A percentile compares a stretch with the other conserved stretches of the same genome.
These are phyloP conservation scores for Nansenia antarctica DNA, from an alignment of 2,113 vertebrate genomes.

Conservation along the genomic window DNA sequence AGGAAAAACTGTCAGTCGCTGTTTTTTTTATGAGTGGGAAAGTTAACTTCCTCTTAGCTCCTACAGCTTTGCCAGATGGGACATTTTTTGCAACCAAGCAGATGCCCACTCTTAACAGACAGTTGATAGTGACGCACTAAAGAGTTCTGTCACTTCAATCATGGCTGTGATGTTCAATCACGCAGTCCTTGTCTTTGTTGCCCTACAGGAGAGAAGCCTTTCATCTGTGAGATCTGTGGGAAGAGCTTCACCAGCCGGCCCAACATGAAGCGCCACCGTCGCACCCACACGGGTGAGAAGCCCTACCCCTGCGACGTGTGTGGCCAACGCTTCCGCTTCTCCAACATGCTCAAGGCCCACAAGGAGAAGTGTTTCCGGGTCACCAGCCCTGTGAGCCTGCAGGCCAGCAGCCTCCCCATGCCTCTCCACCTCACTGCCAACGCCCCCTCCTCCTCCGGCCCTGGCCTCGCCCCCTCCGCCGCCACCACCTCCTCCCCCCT, in stretches of 20 bases:
- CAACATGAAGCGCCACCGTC: constrained; percentile 96
- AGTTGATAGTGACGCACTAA: background rate
- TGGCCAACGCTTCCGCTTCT: constrained; percentile 96
- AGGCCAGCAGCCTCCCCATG: constrained; percentile 75
- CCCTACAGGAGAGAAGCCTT: constrained; percentile 92
- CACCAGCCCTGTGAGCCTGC: constrained; percentile 87
- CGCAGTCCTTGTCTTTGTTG: background rate
- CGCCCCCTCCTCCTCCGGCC: constrained; percentile 69
- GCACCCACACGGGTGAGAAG: constrained; percentile 97
- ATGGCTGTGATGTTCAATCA: background rate
- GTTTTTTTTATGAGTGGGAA: background rate
- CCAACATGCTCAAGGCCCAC: constrained; percentile 99
- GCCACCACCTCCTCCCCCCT: constrained; percentile 58
- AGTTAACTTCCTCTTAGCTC: constrained; percentile 21
- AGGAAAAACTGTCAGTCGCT: background rate
- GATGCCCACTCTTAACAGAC: too few species aligned
- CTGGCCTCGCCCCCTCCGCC: constrained; percentile 46
- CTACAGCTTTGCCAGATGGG: background rate
- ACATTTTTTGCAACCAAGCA: background rate
- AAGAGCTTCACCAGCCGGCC: constrained; percentile 99
- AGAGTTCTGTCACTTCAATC: background rate
- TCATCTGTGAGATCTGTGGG: constrained; percentile 98
- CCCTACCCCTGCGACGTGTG: constrained; percentile 96
- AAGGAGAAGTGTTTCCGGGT: constrained; percentile 97
- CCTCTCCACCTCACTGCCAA: constrained; percentile 78